Percentiles rank a stretch among this genome's conserved stretches.
Evolutionary conservation across 2,888 invertebrate species (phyloP).

Genomic region (Graphium colonna): DNA sequence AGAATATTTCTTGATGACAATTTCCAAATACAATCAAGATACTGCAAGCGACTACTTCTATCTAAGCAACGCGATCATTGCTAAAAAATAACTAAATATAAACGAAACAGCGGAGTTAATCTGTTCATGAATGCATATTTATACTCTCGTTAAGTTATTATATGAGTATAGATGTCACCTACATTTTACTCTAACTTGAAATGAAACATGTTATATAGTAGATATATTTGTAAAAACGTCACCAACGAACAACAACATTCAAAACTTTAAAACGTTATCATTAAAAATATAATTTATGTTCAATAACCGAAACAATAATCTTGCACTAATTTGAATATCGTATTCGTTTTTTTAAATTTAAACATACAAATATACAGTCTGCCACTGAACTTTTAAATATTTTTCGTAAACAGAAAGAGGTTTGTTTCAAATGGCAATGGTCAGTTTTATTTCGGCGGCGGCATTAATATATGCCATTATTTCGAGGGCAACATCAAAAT

Average conservation of each 20-base stretch:
- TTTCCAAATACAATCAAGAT: too few species aligned
- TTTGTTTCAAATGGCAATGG: neutral
- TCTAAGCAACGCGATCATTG: too few species aligned
- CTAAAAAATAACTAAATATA: too few species aligned
- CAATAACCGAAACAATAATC: neutral
- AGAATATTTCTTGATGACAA: too few species aligned
- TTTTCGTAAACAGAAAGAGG: neutral
- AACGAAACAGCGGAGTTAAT: too few species aligned
- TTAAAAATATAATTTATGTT: slow-evolving; percentile 4
- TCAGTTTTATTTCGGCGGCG: neutral
- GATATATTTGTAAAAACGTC: too few species aligned
- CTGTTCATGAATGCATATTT: too few species aligned
- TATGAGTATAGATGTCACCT: too few species aligned
- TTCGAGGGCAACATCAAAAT: neutral
- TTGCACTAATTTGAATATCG: neutral
- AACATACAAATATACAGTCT: neutral
- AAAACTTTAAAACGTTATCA: slow-evolving; percentile 14
- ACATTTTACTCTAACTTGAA: too few species aligned
- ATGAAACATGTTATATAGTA: too few species aligned
- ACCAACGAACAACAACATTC: neutral
- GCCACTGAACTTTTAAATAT: neutral
- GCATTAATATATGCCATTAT: slow-evolving; percentile 1
- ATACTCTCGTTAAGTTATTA: too few species aligned
- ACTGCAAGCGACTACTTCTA: too few species aligned
- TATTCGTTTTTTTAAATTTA: neutral